Percentiles rank a stretch among this genome's conserved stretches.
Conservation (phyloP, 2,113 vertebrate species). For the Vicugna pacos region DNA sequence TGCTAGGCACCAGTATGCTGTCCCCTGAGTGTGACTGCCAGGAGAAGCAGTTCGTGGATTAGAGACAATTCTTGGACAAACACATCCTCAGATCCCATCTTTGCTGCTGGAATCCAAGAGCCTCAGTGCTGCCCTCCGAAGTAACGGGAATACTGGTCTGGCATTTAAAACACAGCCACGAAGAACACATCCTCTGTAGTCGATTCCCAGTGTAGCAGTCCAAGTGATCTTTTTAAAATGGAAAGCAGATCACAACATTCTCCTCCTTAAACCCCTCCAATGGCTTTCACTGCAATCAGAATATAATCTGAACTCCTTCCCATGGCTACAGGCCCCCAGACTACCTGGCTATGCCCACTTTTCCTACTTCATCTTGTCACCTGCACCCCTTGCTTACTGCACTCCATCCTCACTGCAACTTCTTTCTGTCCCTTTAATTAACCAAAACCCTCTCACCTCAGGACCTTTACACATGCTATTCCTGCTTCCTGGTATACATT, state of each 20-base stretch:
- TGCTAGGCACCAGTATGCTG: not conserved
- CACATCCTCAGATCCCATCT: not conserved
- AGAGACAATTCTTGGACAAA: conserved; percentile 9
- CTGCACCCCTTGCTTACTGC: not conserved
- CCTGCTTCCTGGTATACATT: not conserved
- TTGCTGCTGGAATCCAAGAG: not conserved
- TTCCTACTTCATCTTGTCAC: not conserved
- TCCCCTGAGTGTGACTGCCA: not conserved
- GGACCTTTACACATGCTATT: not conserved
- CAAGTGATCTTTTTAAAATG: conserved; percentile 61
- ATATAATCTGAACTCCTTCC: conserved; percentile 2
- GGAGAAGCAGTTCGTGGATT: not conserved
- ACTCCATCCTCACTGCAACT: not conserved
- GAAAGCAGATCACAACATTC: conserved; percentile 41
- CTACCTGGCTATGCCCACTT: not conserved
- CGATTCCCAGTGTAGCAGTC: not conserved
- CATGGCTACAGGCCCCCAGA: not conserved
- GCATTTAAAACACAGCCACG: conserved; percentile 50
- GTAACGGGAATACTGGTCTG: not conserved
- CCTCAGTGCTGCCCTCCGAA: not conserved
- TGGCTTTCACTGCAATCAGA: not conserved
- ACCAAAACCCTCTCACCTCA: not conserved
- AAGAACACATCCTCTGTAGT: not conserved
- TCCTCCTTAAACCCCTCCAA: not conserved
- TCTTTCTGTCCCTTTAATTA: not conserved